Evolutionary conservation across 92 coral and sea anemone genomes (phyloP).

Genomic region (Phymanthus crucifer): DNA sequence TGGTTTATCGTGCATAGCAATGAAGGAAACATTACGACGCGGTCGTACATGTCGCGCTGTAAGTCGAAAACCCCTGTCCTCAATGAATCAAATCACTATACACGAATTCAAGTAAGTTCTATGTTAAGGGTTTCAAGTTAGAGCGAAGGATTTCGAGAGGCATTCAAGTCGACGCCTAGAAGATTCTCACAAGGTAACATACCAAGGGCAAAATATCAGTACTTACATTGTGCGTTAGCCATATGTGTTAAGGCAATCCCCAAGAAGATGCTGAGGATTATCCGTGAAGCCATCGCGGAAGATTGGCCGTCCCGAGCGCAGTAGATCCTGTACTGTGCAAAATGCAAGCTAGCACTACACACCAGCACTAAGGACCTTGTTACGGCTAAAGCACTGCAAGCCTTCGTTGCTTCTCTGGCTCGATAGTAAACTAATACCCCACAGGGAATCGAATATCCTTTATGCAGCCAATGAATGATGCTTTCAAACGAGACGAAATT

Average conservation of each 20-base stretch:
- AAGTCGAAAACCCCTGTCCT: too few relatives aligned
- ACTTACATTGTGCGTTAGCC: conserved; percentile 48
- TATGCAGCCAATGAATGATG: conserved; percentile 60
- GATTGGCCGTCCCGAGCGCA: conserved; percentile 19
- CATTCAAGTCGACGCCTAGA: conserved; percentile 22
- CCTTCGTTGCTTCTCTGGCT: conserved; percentile 28
- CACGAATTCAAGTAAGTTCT: too few relatives aligned
- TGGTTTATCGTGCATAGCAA: too few relatives aligned
- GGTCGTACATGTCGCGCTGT: too few relatives aligned
- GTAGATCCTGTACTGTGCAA: conserved; percentile 62
- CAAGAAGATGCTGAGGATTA: conserved; percentile 32
- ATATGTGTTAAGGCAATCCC: conserved; percentile 27
- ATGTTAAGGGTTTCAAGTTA: too few relatives aligned
- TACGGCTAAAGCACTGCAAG: conserved; percentile 18
- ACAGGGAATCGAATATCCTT: conserved; percentile 39
- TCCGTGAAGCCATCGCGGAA: conserved; percentile 47
- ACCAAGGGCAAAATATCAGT: background rate
- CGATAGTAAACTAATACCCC: conserved; percentile 25
- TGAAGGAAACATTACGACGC: too few relatives aligned
- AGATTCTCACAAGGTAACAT: background rate
- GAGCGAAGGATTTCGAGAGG: background rate
- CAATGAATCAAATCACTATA: too few relatives aligned
- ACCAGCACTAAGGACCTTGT: conserved; percentile 46
- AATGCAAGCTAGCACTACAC: conserved; percentile 70
- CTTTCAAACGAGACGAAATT: conserved; percentile 42